Conservation (phyloP, 1,140 invertebrate genomes). For the Camponotus floridanus region DNA sequence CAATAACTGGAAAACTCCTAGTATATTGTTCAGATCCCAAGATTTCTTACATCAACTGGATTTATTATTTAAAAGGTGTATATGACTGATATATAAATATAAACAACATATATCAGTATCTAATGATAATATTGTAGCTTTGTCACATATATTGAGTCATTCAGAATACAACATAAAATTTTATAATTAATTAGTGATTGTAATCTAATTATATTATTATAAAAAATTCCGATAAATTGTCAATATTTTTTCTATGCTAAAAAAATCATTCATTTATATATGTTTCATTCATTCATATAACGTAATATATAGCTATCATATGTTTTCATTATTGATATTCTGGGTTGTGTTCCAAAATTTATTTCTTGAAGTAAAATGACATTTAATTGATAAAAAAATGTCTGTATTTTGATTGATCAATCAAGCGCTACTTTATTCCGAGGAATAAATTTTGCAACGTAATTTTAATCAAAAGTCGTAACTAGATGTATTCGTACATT, state of each 20-base stretch:
- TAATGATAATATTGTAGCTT: constrained; percentile 7
- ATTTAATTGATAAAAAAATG: too few species aligned
- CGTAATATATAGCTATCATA: too few species aligned
- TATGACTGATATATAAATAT: neutral
- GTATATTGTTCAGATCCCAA: constrained; percentile 65
- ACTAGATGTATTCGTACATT: too few species aligned
- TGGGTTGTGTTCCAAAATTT: too few species aligned
- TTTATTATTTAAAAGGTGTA: constrained; percentile 75
- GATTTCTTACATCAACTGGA: constrained; percentile 71
- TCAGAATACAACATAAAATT: neutral
- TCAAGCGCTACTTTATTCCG: too few species aligned
- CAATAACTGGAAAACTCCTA: constrained; percentile 72
- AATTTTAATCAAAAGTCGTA: too few species aligned
- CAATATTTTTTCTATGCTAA: neutral
- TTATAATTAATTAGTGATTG: neutral
- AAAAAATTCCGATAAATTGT: neutral
- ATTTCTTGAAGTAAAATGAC: too few species aligned
- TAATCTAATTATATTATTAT: neutral
- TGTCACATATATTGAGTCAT: neutral
- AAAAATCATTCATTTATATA: too few species aligned
- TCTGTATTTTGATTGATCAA: too few species aligned
- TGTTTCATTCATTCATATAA: too few species aligned
- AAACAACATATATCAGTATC: neutral
- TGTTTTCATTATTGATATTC: too few species aligned
- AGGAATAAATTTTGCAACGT: too few species aligned